Base-by-base conservation (phyloP, 2,888 invertebrate species). In the Melinaea menophilus region DNA sequence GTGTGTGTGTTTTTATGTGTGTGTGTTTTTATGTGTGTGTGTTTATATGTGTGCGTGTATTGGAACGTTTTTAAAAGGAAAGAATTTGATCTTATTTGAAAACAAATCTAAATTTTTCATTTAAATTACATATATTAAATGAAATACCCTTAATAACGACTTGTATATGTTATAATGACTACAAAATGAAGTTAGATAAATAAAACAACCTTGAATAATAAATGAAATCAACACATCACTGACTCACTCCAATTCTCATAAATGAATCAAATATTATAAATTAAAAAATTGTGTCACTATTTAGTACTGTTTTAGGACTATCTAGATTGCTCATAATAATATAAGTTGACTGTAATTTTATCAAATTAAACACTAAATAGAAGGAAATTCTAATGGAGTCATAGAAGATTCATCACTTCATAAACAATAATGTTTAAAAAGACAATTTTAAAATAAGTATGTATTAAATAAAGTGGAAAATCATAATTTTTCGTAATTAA, bases 201-300 rank as follows among this genome's bases (percentile, higher is more conserved):
- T 74, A 74, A 78, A 79, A 79, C 75, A 79, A 71, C 77, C 75
- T 80, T 79, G 79, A 70, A 67, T 72, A 73, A 75, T 78, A 61
- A 79, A 74, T 73, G 79, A 83, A 82, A 81, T 79, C 79, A 78
- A 78, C 72, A 74, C 79, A 81, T 78, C 82, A 61, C 70, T 84
- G 84, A 84, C 76, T 84, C 84, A 84, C 75, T 73, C 69, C 70
- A 69, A 63, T 72, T 72, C 73, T 70, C 71, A 66, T 58, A 70
- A 70, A 72, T 78, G 79, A 80, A 74, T 79, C 79, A 76, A 76
- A 71, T 75, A 73, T 72, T 69, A 73, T 71, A 73, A 79, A 77
- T 79, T 78, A 75, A 73, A 71, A 73, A 79, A 77, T 79, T 78
- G 75, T 78, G 75, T 80, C 75, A 79, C 73, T 79, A 74, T 73